These are phyloP conservation scores for Canis aureus DNA, from an alignment of 2,113 vertebrate species.

Conservation along the genomic window DNA sequence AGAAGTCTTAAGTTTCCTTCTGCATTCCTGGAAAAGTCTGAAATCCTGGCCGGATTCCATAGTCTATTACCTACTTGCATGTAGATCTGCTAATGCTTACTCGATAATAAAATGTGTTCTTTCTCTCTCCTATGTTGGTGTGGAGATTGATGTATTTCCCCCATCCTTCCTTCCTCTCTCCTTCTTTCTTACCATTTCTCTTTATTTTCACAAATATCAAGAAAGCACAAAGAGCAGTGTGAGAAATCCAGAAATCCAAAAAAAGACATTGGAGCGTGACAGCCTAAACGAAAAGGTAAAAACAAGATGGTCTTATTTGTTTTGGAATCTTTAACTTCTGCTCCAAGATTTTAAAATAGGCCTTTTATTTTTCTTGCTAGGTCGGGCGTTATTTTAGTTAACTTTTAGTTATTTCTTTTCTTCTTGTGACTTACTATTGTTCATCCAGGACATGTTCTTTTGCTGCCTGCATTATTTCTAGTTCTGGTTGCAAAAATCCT, in stretches of 20 bases:
- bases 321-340: not conserved
- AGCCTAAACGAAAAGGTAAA: not conserved
- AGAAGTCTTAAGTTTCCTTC: not conserved
- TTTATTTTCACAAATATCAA: not conserved
- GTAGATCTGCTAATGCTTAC: not conserved
- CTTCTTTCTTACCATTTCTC: not conserved
- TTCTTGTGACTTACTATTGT: not conserved
- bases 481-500: constrained; percentile 34
- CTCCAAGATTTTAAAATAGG: not conserved
- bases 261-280: not conserved
- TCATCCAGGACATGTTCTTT: not conserved
- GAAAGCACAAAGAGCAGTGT: not conserved
- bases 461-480: not conserved
- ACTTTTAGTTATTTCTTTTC: not conserved
- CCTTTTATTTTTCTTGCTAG: not conserved
- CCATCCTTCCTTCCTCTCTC: not conserved
- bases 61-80: not conserved
- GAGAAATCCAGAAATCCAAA: not conserved
- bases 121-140: not conserved
- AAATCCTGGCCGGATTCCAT: not conserved
- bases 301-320: not conserved
- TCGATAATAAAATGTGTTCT: not conserved
- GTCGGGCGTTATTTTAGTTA: not conserved
- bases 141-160: not conserved
- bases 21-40: not conserved